These are phyloP conservation scores for Tenthredo mesomela DNA, from an alignment of 2,888 invertebrate species.

Conservation along the genomic window DNA sequence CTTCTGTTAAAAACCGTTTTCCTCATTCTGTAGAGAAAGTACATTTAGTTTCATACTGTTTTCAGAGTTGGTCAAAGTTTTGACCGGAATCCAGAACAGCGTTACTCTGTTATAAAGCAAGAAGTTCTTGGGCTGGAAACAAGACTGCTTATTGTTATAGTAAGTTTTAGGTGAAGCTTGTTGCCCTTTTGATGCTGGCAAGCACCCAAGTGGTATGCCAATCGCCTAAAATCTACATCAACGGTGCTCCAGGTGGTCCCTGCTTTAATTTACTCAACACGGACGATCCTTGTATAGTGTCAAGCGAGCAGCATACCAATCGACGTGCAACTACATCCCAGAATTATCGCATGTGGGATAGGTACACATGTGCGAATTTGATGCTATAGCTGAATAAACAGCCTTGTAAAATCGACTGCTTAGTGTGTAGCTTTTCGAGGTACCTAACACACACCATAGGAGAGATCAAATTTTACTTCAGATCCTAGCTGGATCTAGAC, in stretches of 20 bases:
- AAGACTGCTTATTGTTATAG: not conserved
- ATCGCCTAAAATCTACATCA: conserved; percentile 18
- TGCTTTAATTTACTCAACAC: conserved; percentile 48
- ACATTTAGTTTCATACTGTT: not conserved
- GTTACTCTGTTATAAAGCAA: not conserved
- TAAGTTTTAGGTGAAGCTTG: conserved; percentile 8
- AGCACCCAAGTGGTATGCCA: not conserved
- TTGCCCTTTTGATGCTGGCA: conserved; percentile 20
- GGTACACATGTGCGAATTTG: not conserved
- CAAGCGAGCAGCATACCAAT: conserved; percentile 44
- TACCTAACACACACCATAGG: not conserved
- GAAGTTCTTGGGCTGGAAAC: not conserved
- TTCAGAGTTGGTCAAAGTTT: not conserved
- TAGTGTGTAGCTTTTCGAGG: not conserved
- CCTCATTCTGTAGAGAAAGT: not conserved
- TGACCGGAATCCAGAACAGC: not conserved
- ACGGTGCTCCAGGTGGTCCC: conserved; percentile 1
- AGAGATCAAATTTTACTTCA: not conserved
- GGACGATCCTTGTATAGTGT: conserved; percentile 31
- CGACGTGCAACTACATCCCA: not conserved
- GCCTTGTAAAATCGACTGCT: not conserved
- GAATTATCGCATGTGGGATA: not conserved
- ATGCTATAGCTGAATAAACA: not conserved
- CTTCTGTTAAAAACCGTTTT: not conserved
- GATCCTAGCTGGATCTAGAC: too few species aligned